Conservation (phyloP, 2,797 vertebrate species). For the Pantherophis vulpinus region DNA sequence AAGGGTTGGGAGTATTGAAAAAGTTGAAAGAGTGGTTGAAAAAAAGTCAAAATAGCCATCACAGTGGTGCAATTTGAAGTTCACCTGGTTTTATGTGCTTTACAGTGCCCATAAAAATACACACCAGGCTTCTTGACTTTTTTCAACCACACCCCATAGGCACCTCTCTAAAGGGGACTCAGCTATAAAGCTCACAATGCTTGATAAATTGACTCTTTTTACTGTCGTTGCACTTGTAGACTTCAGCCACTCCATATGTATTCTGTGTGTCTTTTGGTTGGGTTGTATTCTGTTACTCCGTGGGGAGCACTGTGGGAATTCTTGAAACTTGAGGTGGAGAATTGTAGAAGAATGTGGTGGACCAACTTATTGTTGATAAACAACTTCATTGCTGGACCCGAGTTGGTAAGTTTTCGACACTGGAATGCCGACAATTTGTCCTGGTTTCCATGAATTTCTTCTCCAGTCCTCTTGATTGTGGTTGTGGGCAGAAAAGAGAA, state of each 20-base stretch:
- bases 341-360: constrained; percentile 83
- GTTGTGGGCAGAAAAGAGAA: not conserved
- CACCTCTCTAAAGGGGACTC: not conserved
- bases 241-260: constrained; percentile 85
- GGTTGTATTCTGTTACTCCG: constrained; percentile 71
- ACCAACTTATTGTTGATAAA: constrained; percentile 80
- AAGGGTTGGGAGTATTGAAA: not conserved
- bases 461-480: not conserved
- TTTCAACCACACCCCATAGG: not conserved
- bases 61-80: not conserved
- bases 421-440: not conserved
- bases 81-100: not conserved
- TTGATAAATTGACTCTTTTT: not conserved
- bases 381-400: constrained; percentile 75
- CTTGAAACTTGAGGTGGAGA: constrained; percentile 72
- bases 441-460: not conserved
- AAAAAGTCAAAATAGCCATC: not conserved
- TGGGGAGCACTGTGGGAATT: constrained; percentile 82
- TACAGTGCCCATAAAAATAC: not conserved
- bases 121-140: not conserved
- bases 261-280: constrained; percentile 76
- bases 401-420: constrained; percentile 70
- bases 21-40: not conserved
- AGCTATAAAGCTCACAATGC: not conserved
- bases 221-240: constrained; percentile 58